These are phyloP conservation scores for Chymomyza procnemis DNA, from an alignment of 2,888 invertebrate genomes.

Conservation along the genomic window DNA sequence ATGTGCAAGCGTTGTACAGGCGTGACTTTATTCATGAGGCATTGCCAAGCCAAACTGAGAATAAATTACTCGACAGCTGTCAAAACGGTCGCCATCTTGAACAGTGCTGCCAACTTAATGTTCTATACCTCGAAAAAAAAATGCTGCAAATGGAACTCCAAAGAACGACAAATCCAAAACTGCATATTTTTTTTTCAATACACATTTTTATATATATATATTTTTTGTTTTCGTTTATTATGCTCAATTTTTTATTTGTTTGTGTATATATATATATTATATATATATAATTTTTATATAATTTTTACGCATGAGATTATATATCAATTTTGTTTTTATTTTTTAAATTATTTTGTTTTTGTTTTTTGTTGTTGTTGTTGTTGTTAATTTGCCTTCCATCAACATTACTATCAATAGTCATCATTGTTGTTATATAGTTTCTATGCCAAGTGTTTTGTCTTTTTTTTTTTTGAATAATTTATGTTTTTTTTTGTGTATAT, in stretches of 20 bases:
- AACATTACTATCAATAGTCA: slow-evolving; percentile 18
- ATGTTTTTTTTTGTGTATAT: slow-evolving; percentile 36
- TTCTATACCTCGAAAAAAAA: too few relatives aligned
- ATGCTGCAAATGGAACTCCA: too few relatives aligned
- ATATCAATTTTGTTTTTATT: slow-evolving; percentile 40
- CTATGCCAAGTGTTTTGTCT: slow-evolving; percentile 49
- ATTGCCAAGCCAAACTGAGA: too few relatives aligned
- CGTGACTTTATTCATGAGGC: too few relatives aligned
- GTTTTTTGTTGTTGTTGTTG: too few relatives aligned
- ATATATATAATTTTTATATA: slow-evolving; percentile 15
- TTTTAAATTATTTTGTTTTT: slow-evolving; percentile 16
- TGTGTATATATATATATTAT: slow-evolving; percentile 16
- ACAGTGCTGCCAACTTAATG: too few relatives aligned
- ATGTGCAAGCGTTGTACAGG: too few relatives aligned
- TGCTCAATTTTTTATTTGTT: slow-evolving; percentile 9
- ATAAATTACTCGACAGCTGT: too few relatives aligned
- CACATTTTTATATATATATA: slow-evolving; percentile 10
- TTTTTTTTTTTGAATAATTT: slow-evolving; percentile 54
- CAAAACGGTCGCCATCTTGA: too few relatives aligned
- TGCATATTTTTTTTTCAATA: background rate
- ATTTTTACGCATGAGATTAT: slow-evolving; percentile 67
- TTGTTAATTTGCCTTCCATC: slow-evolving; percentile 17
- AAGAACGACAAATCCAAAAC: too few relatives aligned
- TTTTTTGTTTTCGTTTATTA: background rate
- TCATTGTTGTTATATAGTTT: slow-evolving; percentile 55